Evolutionary conservation across 2,797 vertebrate genomes (phyloP).

Genomic region (Mus spretus): DNA sequence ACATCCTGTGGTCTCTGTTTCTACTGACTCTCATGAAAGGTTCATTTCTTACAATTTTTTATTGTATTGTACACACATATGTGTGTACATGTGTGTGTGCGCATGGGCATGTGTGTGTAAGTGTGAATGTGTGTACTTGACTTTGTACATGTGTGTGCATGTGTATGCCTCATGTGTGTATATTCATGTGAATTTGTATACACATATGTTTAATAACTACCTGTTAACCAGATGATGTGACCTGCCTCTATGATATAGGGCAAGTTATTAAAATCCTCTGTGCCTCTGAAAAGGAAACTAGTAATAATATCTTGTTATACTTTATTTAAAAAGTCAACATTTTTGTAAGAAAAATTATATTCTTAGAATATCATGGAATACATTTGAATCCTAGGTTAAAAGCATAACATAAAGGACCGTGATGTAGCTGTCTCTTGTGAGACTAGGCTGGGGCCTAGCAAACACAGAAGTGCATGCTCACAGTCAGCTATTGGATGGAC

Average conservation of each 20-base stretch:
- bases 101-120: not conserved
- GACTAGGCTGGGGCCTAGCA: no score
- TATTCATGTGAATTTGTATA: not conserved
- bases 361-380: not conserved
- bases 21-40: not conserved
- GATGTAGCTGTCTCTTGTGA: no score
- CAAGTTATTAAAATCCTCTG: not conserved
- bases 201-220: not conserved
- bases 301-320: not conserved
- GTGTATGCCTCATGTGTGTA: not conserved
- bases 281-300: not conserved
- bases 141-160: not conserved
- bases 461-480: no score
- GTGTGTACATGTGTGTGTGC: not conserved
- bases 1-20: not conserved
- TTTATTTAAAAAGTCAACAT: not conserved
- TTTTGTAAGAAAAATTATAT: not conserved
- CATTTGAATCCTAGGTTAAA: not conserved
- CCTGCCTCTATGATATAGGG: no score
- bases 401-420: not conserved
- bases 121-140: not conserved
- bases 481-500: no score
- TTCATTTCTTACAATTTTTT: not conserved
- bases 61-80: not conserved
- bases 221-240: not conserved